Evolutionary conservation across 2,888 invertebrate species (phyloP), one percentile per base, ranked within the genome.

Genomic region (Mimumesa dahlbomi): DNA sequence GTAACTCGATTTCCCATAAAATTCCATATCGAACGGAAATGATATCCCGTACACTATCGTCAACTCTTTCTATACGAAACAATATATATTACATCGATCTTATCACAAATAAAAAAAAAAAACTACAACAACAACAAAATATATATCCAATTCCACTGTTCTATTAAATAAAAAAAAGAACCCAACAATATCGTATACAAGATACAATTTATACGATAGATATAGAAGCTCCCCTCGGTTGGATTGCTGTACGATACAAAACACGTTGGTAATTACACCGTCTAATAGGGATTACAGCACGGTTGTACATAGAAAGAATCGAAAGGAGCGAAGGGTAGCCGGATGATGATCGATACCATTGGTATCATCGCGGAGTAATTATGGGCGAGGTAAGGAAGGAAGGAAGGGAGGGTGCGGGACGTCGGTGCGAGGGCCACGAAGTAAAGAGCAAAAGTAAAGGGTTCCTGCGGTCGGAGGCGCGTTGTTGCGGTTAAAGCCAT

Each of bases 401-500:
- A n/a, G 43, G 25, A 29, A 42, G 45, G 56, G 53, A 36, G 40
- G 49, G 18, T 21, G 36, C 34, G 43, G 43, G 25, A 48, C n/a
- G n/a, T n/a, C n/a, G n/a, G 31, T 29, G 53, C 53, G 69, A 73
- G 70, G 70, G 77, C 64, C 53, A 42, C 63, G 68, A 79, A 79
- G 81, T 79, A 82, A 83, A 81, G 82, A 82, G 83, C 75, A 81
- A 75, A n/a, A 83, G 81, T 82, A 80, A 84, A 83, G 85, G 84
- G 80, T 86, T 84, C 80, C 81, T 87, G 87, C 81, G 87, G 87
- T 87, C 84, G 79, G 79, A 83, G 82, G 84, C 84, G 87, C 84
- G 86, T 84, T 85, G 86, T 86, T 87, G 87, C 86, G 87, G 87
- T 87, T 86, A 83, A 84, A 85, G 82, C 79, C 77, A 83, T 87